phyloP scores from a whole-genome alignment of 2,888 invertebrate genomes.

The Tiliacea aurago region DNA sequence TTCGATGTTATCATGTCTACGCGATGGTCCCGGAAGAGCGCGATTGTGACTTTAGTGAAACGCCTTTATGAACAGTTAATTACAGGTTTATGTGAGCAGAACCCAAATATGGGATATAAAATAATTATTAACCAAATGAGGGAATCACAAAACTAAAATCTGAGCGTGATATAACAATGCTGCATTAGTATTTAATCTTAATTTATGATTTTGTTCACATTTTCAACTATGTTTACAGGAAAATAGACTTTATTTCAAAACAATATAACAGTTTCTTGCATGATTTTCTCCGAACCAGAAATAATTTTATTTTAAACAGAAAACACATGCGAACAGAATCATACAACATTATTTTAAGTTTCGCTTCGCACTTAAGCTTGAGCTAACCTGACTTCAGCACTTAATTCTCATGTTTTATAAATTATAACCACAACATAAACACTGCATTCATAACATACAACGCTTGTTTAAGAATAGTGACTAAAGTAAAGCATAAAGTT shows the following conservation, averaged over 20 bases:
- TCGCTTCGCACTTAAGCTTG: constrained; percentile 62
- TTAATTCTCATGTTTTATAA: constrained; percentile 61
- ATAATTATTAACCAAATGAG: not conserved
- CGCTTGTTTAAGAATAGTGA: constrained; percentile 13
- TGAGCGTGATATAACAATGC: constrained; percentile 57
- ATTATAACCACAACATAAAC: constrained; percentile 40
- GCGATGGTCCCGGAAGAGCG: too few relatives aligned
- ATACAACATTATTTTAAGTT: constrained; percentile 58
- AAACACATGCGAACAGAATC: constrained; percentile 53
- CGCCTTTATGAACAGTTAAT: not conserved
- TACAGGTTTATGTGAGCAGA: too few relatives aligned
- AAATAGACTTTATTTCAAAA: not conserved
- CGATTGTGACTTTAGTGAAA: not conserved
- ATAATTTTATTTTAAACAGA: not conserved
- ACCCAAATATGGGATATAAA: too few relatives aligned
- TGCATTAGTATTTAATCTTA: constrained; percentile 54
- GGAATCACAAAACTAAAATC: constrained; percentile 3
- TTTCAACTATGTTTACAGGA: not conserved
- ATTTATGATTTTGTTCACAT: constrained; percentile 58
- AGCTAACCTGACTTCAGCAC: constrained; percentile 51
- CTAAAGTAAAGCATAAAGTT: not conserved
- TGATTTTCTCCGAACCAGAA: not conserved
- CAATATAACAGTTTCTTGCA: not conserved
- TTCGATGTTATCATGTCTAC: not conserved
- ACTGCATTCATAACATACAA: constrained; percentile 47